A percentile compares a stretch with the other conserved stretches of the same genome.
Evolutionary conservation across 1,140 invertebrate genomes (phyloP).

Genomic region (Epicauta chinensis): DNA sequence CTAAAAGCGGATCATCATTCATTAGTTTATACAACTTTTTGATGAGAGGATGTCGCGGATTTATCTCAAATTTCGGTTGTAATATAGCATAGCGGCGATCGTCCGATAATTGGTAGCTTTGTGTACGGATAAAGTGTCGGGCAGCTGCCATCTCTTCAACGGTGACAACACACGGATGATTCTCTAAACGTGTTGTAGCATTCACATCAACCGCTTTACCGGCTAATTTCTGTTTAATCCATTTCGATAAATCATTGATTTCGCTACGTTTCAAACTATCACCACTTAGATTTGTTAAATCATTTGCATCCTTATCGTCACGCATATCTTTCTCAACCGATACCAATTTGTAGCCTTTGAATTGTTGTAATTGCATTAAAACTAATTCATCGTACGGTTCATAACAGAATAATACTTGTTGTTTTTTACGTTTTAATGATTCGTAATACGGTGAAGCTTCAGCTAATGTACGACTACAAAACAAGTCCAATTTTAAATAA

Average conservation of each 20-base stretch:
- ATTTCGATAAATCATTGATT: constrained; percentile 69
- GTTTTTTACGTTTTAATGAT: constrained; percentile 76
- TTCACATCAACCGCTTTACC: constrained; percentile 77
- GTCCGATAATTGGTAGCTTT: constrained; percentile 75
- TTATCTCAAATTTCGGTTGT: constrained; percentile 89
- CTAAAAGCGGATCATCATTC: constrained; percentile 69
- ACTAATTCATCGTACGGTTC: constrained; percentile 95
- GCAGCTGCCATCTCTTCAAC: constrained; percentile 95
- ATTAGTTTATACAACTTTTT: constrained; percentile 78
- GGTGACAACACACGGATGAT: constrained; percentile 90
- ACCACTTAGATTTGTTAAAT: constrained; percentile 49
- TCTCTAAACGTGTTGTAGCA: constrained; percentile 74
- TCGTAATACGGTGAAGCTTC: constrained; percentile 94
- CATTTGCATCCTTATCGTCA: constrained; percentile 55
- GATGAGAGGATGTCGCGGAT: constrained; percentile 87
- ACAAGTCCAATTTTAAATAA: constrained; percentile 9
- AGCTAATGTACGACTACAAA: constrained; percentile 75
- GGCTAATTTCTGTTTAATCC: constrained; percentile 67
- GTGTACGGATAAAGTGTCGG: constrained; percentile 87
- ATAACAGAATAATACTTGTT: constrained; percentile 93
- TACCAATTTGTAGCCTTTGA: constrained; percentile 69
- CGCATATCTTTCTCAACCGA: constrained; percentile 95
- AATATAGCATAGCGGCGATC: constrained; percentile 81
- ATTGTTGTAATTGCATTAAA: constrained; percentile 81
- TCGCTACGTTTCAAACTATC: constrained; percentile 64